phyloP scores from a whole-genome alignment of 92 coral and sea anemone species.

The Palythoa caribaeorum region DNA sequence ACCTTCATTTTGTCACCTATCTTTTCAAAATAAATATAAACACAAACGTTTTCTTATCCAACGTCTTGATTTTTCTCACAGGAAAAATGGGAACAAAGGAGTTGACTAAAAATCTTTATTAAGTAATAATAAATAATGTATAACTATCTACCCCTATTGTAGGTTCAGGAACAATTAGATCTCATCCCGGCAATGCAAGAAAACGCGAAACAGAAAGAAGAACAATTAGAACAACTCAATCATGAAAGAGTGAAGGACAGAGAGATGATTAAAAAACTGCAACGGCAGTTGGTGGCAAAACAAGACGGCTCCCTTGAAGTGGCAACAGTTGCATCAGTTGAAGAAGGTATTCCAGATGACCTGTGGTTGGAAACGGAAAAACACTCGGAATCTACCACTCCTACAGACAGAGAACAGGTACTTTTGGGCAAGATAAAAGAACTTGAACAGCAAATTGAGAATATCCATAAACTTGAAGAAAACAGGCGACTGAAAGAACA shows the following conservation, averaged over 20 bases:
- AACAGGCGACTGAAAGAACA: neutral
- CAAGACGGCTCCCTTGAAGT: conserved; percentile 65
- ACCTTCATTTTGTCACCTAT: neutral
- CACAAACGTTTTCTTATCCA: no score
- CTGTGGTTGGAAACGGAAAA: conserved; percentile 51
- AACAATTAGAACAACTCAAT: conserved; percentile 49
- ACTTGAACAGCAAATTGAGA: conserved; percentile 75
- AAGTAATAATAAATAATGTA: neutral
- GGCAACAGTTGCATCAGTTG: conserved; percentile 73
- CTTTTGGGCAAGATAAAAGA: conserved; percentile 73
- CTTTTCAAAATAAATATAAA: neutral
- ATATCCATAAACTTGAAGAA: conserved; percentile 44
- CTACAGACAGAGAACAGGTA: conserved; percentile 61
- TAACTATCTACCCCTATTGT: neutral
- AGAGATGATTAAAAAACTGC: conserved; percentile 70
- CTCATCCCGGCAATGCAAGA: conserved; percentile 57
- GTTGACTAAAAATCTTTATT: neutral
- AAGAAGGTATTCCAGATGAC: conserved; percentile 65
- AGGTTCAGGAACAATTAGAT: conserved; percentile 48
- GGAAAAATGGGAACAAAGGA: neutral
- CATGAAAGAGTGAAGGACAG: conserved; percentile 68
- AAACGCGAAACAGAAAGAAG: conserved; percentile 60
- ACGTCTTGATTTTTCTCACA: neutral
- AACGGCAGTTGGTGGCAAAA: conserved; percentile 67
- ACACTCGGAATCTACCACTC: conserved; percentile 40